phyloP scores from a whole-genome alignment of 2,888 invertebrate species.

The Cordilura impudica region DNA sequence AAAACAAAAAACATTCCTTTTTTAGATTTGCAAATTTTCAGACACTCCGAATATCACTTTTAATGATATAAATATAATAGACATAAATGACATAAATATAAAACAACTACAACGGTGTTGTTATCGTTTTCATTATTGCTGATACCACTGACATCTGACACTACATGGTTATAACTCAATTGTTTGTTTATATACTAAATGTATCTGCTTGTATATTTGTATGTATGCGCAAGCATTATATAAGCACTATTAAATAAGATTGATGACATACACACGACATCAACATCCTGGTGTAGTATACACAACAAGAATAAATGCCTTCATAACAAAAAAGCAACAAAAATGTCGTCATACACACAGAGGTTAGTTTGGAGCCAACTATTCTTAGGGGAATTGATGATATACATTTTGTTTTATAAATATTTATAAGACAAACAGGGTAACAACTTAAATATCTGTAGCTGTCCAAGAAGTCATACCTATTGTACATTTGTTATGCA shows the following conservation, averaged over 20 bases:
- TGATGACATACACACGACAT: conserved; percentile 70
- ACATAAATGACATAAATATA: no score
- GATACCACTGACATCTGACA: conserved; percentile 70
- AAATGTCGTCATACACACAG: conserved; percentile 19
- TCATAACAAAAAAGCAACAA: conserved; percentile 2
- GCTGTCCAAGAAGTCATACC: conserved; percentile 35
- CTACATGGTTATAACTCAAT: conserved; percentile 73
- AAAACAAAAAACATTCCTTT: no score
- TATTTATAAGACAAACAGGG: background rate
- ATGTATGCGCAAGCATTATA: background rate
- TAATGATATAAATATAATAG: no score
- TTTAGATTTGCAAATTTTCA: no score
- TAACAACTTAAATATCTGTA: conserved; percentile 31
- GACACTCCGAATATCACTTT: no score
- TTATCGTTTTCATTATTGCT: background rate
- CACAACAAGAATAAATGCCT: background rate
- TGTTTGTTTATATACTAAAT: no score
- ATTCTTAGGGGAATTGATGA: conserved; percentile 24
- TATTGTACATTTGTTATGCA: no score
- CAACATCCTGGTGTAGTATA: conserved; percentile 15
- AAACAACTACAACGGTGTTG: no score
- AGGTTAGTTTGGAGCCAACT: conserved; percentile 24
- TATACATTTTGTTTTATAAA: conserved; percentile 15
- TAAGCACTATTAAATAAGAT: conserved; percentile 75
- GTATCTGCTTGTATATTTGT: background rate